Conservation (phyloP, 2,113 vertebrate species). For the Heloderma charlesbogerti region DNA sequence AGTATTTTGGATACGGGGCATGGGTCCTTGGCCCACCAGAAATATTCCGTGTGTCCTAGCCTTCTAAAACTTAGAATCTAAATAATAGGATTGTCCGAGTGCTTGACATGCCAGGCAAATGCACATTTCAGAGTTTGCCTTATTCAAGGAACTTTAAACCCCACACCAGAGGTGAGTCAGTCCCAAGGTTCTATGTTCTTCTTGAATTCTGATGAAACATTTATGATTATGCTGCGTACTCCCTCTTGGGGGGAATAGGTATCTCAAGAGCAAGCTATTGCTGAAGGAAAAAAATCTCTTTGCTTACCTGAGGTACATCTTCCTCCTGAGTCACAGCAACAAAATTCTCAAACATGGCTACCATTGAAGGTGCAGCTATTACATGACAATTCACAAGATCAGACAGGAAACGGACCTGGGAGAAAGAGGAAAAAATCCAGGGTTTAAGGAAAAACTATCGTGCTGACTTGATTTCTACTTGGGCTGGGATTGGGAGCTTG, state of each 20-base stretch:
- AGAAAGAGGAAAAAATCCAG: neutral
- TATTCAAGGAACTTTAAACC: neutral
- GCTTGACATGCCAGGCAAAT: too few species aligned
- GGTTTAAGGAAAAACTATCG: neutral
- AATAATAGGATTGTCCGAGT: neutral
- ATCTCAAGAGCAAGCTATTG: neutral
- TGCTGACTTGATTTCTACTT: neutral
- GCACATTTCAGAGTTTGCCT: neutral
- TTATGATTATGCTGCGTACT: neutral
- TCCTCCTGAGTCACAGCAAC: constrained; percentile 96
- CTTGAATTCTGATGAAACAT: neutral
- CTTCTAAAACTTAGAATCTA: too few species aligned
- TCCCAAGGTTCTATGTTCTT: too few species aligned
- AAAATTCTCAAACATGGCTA: constrained; percentile 99
- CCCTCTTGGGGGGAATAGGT: neutral
- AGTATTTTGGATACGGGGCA: neutral
- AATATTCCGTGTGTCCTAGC: neutral
- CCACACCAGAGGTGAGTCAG: too few species aligned
- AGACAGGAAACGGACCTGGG: constrained; percentile 93
- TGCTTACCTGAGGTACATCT: constrained; percentile 93
- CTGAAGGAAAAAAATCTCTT: neutral
- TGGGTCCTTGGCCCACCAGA: too few species aligned
- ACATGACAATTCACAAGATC: constrained; percentile 98
- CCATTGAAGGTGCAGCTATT: constrained; percentile 97
- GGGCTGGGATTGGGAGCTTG: too few species aligned